Conservation (phyloP, 2,888 invertebrate species). For the Stenodera caucasica region DNA sequence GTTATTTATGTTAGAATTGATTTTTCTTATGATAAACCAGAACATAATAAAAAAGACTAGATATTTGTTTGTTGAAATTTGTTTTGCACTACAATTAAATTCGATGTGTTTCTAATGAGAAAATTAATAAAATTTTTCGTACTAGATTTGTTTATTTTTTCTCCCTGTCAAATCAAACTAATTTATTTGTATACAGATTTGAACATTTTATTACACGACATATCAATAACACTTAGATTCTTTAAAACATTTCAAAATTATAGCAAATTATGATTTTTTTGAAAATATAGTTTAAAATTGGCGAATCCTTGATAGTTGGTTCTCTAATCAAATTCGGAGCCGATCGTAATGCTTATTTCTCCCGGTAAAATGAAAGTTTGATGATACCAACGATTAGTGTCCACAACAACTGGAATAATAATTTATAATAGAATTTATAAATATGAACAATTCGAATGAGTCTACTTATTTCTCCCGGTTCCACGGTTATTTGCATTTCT, state of each 20-base stretch:
- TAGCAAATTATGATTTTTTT: no score
- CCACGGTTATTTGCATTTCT: constrained; percentile 69
- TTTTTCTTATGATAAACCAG: constrained; percentile 74
- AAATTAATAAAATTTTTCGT: no score
- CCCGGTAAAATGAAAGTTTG: constrained; percentile 83
- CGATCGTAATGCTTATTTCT: constrained; percentile 93
- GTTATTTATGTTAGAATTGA: constrained; percentile 95
- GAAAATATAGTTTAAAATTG: no score
- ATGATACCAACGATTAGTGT: constrained; percentile 97
- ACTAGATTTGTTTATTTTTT: no score
- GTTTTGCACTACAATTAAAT: background rate
- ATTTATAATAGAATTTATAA: constrained; percentile 7
- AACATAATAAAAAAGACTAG: constrained; percentile 60
- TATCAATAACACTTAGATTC: no score
- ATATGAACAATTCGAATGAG: background rate
- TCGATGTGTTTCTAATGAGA: no score
- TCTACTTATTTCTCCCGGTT: constrained; percentile 90
- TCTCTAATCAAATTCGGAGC: constrained; percentile 88
- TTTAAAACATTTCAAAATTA: no score
- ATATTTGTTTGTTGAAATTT: constrained; percentile 17
- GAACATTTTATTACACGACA: no score
- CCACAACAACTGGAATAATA: constrained; percentile 78
- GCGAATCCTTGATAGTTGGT: no score
- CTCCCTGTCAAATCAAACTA: no score
- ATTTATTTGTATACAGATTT: no score